Percentiles rank a stretch among this genome's conserved stretches.
These are phyloP conservation scores for Drosophila neutralis DNA, from an alignment of 2,888 invertebrate genomes.

Conservation along the genomic window DNA sequence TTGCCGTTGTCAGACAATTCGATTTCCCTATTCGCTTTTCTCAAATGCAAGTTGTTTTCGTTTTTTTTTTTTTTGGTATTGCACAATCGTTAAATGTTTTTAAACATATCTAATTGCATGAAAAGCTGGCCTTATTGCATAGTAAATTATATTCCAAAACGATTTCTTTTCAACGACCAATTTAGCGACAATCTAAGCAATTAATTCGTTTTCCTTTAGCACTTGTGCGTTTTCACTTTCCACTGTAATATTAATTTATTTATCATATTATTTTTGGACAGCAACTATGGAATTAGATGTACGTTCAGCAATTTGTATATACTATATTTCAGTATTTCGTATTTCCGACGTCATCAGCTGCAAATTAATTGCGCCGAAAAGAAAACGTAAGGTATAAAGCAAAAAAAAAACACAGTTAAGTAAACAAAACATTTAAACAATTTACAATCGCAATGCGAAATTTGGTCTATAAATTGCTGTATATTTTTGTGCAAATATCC, in stretches of 20 bases:
- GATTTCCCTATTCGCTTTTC: constrained; percentile 51
- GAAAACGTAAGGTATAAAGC: constrained; percentile 22
- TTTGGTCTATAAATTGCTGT: constrained; percentile 52
- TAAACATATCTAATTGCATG: constrained; percentile 30
- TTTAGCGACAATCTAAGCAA: constrained; percentile 25
- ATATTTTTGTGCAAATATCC: constrained; percentile 46
- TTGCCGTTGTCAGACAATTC: constrained; percentile 39
- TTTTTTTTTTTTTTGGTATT: constrained; percentile 7
- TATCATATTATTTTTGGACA: constrained; percentile 48
- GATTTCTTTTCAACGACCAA: constrained; percentile 17
- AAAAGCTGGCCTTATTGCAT: constrained; percentile 13
- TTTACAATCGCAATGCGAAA: constrained; percentile 58
- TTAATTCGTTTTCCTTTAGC: constrained; percentile 43
- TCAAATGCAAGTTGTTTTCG: not conserved
- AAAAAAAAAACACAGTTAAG: constrained; percentile 30
- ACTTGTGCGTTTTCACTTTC: constrained; percentile 30
- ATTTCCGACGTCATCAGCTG: constrained; percentile 67
- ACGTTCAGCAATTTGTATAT: constrained; percentile 7
- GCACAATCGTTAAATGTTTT: constrained; percentile 32
- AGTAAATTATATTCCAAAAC: constrained; percentile 12
- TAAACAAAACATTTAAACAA: constrained; percentile 59
- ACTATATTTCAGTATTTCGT: constrained; percentile 38
- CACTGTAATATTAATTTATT: constrained; percentile 38
- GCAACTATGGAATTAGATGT: constrained; percentile 17
- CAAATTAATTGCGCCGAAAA: constrained; percentile 64